These are phyloP conservation scores for Myotis vivesi DNA, from an alignment of 2,797 vertebrate species.

Conservation along the genomic window DNA sequence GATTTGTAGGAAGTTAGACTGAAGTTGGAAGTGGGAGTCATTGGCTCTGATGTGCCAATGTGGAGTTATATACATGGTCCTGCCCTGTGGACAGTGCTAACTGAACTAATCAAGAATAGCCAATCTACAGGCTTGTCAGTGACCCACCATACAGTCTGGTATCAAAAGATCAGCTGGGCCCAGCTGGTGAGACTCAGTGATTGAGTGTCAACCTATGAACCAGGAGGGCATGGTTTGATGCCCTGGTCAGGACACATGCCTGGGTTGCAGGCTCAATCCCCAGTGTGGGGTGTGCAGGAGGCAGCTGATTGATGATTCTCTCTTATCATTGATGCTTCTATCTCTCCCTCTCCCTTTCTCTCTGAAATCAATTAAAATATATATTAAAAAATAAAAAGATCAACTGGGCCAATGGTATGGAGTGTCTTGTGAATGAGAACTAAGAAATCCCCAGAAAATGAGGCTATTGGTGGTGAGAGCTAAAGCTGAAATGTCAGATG, in stretches of 20 bases:
- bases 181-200: too few relatives aligned
- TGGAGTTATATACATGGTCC: rapidly evolving
- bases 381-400: not conserved
- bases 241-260: too few relatives aligned
- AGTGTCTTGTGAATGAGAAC: not conserved
- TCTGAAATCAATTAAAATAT: too few relatives aligned
- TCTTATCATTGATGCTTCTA: too few relatives aligned
- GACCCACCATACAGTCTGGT: not conserved
- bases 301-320: too few relatives aligned
- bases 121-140: not conserved
- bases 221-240: too few relatives aligned
- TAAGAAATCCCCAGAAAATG: not conserved
- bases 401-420: not conserved
- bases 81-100: not conserved
- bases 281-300: too few relatives aligned
- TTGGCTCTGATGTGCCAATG: not conserved
- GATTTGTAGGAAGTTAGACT: not conserved
- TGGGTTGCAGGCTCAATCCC: too few relatives aligned
- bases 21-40: not conserved
- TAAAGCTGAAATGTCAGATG: not conserved
- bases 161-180: not conserved
- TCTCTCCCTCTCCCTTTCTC: too few relatives aligned
- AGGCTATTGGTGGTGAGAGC: not conserved
- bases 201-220: too few relatives aligned
- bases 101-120: not conserved